These are phyloP conservation scores for Caranx melampygus DNA, from an alignment of 2,113 vertebrate species.

Conservation along the genomic window DNA sequence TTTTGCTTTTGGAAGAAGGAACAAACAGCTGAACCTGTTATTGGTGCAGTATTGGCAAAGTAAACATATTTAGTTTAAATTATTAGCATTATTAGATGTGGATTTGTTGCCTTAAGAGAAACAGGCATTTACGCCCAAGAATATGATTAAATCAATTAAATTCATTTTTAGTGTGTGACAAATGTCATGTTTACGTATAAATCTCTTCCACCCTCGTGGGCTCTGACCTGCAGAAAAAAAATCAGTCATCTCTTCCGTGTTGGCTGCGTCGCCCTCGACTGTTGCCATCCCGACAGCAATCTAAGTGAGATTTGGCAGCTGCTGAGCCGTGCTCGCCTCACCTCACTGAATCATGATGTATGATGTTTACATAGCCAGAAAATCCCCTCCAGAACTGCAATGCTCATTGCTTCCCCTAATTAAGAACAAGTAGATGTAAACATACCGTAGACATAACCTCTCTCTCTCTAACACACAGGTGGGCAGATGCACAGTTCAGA, in stretches of 20 bases:
- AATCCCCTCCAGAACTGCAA: constrained; percentile 70
- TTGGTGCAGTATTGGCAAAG: no score
- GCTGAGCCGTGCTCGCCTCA: constrained; percentile 49
- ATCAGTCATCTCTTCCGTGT: constrained; percentile 49
- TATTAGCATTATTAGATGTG: no score
- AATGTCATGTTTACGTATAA: constrained; percentile 8
- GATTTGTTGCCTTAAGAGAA: not conserved
- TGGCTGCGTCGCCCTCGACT: constrained; percentile 48
- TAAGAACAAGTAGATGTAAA: constrained; percentile 69
- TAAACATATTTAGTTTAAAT: no score
- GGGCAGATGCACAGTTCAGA: not conserved
- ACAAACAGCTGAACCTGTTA: no score
- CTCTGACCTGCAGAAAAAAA: constrained; percentile 47
- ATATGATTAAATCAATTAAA: constrained; percentile 11
- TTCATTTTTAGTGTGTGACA: not conserved
- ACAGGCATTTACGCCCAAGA: not conserved
- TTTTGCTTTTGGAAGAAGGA: no score
- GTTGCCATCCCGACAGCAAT: constrained; percentile 62
- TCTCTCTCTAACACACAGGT: constrained; percentile 4
- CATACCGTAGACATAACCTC: constrained; percentile 27
- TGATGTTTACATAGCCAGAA: constrained; percentile 74
- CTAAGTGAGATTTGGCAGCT: constrained; percentile 68
- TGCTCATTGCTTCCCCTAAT: constrained; percentile 71
- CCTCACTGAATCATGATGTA: constrained; percentile 77
- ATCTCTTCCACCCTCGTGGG: constrained; percentile 4